These are phyloP conservation scores for Chydorus sphaericus DNA, from an alignment of 2,888 invertebrate species.

Conservation along the genomic window DNA sequence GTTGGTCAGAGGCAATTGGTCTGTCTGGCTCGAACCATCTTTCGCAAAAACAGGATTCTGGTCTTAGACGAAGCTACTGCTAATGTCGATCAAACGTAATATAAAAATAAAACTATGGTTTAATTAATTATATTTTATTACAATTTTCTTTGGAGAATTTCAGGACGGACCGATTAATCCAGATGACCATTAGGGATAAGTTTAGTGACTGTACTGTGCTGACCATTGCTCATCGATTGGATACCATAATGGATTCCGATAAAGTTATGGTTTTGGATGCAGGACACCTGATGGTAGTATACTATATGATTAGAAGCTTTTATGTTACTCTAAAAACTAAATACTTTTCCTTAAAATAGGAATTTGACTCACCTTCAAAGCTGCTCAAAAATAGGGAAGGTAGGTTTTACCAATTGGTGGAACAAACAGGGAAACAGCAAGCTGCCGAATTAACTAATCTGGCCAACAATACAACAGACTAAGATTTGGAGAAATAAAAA, in stretches of 20 bases:
- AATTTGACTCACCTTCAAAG: slow-evolving; percentile 59
- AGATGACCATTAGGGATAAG: slow-evolving; percentile 61
- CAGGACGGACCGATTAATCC: slow-evolving; percentile 70
- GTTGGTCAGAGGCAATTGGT: slow-evolving; percentile 81
- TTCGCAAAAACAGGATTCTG: slow-evolving; percentile 66
- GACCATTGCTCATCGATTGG: slow-evolving; percentile 78
- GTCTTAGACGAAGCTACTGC: slow-evolving; percentile 87
- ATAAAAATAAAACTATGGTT: neutral
- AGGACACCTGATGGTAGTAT: slow-evolving; percentile 46
- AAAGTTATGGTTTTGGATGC: slow-evolving; percentile 72
- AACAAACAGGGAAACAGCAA: slow-evolving; percentile 52
- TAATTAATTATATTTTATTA: too few relatives aligned
- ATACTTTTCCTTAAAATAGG: slow-evolving; percentile 29
- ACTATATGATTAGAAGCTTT: neutral
- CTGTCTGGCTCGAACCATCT: slow-evolving; percentile 73
- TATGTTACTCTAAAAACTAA: neutral
- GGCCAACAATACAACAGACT: neutral
- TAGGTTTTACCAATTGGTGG: slow-evolving; percentile 47
- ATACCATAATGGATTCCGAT: slow-evolving; percentile 88
- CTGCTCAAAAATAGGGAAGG: slow-evolving; percentile 43
- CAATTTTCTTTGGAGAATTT: too few relatives aligned
- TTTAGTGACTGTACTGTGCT: slow-evolving; percentile 72
- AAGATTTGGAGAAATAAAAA: too few relatives aligned
- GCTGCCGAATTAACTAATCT: slow-evolving; percentile 26
- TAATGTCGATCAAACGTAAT: slow-evolving; percentile 70